Base-by-base conservation (phyloP, 1,140 invertebrate species). In the Ladona fulva region DNA sequence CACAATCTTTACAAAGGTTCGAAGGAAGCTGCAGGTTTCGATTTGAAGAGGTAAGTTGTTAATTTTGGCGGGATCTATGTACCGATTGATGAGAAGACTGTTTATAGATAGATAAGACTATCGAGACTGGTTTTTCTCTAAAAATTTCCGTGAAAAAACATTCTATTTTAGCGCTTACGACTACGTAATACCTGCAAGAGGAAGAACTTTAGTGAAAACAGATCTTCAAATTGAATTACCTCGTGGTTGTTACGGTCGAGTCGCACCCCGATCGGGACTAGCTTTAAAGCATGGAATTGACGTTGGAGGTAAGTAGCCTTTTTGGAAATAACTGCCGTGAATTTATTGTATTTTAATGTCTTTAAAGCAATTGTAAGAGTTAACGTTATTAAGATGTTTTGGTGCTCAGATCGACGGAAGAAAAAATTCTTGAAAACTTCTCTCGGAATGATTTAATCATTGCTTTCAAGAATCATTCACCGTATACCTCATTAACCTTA, bases 271-370 rank as follows among this genome's bases (percentile, higher is more conserved):
- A 77, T 99, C 97, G 78, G 98, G 98, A 0, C 87, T 99, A 44
- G 97, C 98, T 29, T 91, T 91, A 73, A 99, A 99, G 86, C 90
- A 98, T 85, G 95, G 94, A 79, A 98, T 99, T 82, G 97, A 99
- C 88, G 95, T 99, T 82, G 97, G 97, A 80, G 92, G 91, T 87
- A 86, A 84, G 24, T 83, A 37, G 29, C 29, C 1, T 37, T 1
- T 37, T 37, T 37, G 3, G 1, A 37, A 5, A 37, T 37, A 37
- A 8, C 1, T 37, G 8, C 29, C 1, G 3, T 37, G 29, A 5
- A 37, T 5, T 37, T 37, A 37, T 37, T 37, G n/a, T n/a, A n/a
- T n/a, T n/a, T n/a, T n/a, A n/a, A n/a, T n/a, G n/a, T n/a, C n/a
- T n/a, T n/a, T n/a, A n/a, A n/a, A n/a, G n/a, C n/a, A n/a, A n/a